Base-by-base conservation (phyloP, 2,113 vertebrate genomes). In the Brachyhypopomus gauderio region DNA sequence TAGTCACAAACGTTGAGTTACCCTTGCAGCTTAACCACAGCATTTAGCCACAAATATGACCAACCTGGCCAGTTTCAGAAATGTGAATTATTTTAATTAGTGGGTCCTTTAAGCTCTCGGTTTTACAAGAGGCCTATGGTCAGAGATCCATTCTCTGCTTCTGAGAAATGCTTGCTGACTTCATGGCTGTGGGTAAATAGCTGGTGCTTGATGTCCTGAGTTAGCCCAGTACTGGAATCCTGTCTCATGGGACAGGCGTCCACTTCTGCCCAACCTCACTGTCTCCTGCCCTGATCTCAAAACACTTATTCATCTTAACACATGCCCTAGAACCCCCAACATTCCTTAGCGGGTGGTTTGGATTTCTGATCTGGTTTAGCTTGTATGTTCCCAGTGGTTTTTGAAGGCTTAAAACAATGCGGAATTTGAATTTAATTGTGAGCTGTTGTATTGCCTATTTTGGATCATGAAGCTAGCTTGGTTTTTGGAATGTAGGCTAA, bases 141-240 rank as follows among this genome's bases (percentile, higher is more conserved):
- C 48, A 36, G 79, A 45, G 79, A 30, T 45, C 27, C 64, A 34
- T 55, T 81, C 34, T 70, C 78, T 73, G 5, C 78, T 73, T 73
- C 62, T 45, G 38, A 80, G 55, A 48, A 71, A 80, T 73, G 20
- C 30, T 56, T 73, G 70, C 63, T 80, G 78, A 80, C 59, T 73
- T 80, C 72, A 64, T 80, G n/a, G 52, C 70, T 52, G 9, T 45
- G 79, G 56, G 45, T 56, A 81, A 81, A 81, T 75, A 81, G 56
- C 79, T 69, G n/a, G 0, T 30, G 38, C 60, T 60, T 75, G 45
- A 81, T 67, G 72, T 60, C 52, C 45, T 72, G 48, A 63, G 23
- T 62, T 58, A 69, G 52, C 48, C 30, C 72, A 58, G 79, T 81
- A 45, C 12, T 34, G 56, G 58, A 75, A 63, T 58, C 25, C 16